Base-by-base conservation (phyloP, 2,888 invertebrate genomes). In the Ectobius pallidus region DNA sequence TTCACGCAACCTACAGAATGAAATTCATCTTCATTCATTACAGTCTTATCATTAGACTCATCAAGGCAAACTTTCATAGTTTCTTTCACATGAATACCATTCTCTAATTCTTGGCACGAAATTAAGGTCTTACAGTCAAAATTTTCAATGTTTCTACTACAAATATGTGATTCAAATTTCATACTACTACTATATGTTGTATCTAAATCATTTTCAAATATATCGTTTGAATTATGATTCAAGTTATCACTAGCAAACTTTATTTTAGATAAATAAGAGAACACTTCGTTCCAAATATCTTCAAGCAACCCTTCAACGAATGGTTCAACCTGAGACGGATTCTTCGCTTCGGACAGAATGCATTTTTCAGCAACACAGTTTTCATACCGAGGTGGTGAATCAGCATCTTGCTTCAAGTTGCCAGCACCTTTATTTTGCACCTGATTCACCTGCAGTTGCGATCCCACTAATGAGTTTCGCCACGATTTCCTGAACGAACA, bases 401-500 rank as follows among this genome's bases (percentile, higher is more conserved):
- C 14, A 3, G 62, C 32, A 27, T 61, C 14, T 34, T 69, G 32
- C 22, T 25, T 63, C 9, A 22, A 6, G 11, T 16, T 32, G n/a
- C 34, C 9, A 18, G 25, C 55, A 11, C 32, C 32, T n/a, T 61
- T 58, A 16, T 52, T n/a, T 20, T 55, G 9, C 11, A 11, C 1
- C 30, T 58, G 32, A 58, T 30, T 58, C n/a, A 58, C 3, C 16
- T 30, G 6, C 3, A 62, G 22, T 65, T 71, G 63, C 25, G 68
- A 61, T 44, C 72, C 69, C 63, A 65, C 14, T 7, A 69, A 42
- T 7, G 82, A 82, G 73, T 79, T 81, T 71, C 82, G 77, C 73
- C 82, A 78, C 2, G 83, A 83, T 77, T 81, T 80, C 70, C 83
- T 78, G 75, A 84, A 83, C 18, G 84, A 84, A 77, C 84, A 83